Evolutionary conservation across 2,113 vertebrate species (phyloP).

Genomic region (Leiothrix lutea): DNA sequence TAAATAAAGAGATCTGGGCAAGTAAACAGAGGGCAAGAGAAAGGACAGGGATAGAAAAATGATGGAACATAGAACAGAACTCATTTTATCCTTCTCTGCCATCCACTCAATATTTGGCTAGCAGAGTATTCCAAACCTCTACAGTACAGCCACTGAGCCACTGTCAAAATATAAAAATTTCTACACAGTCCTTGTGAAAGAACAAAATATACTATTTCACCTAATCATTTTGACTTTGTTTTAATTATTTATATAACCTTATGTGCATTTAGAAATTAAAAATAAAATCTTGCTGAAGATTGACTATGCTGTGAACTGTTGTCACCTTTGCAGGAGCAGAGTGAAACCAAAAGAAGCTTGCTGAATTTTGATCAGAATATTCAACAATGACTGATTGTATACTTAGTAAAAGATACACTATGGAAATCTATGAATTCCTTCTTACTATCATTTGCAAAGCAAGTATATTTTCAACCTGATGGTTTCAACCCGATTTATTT

Average conservation of each 20-base stretch:
- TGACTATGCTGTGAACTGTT: not conserved
- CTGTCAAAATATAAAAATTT: not conserved
- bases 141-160: not conserved
- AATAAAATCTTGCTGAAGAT: not conserved
- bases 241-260: not conserved
- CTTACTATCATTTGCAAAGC: not conserved
- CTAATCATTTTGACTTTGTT: not conserved
- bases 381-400: not conserved
- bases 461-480: not conserved
- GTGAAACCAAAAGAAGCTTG: not conserved
- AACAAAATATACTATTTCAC: not conserved
- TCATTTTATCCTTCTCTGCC: not conserved
- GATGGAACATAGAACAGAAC: not conserved
- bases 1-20: not conserved
- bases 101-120: not conserved
- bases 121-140: not conserved
- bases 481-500: not conserved
- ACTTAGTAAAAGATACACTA: not conserved
- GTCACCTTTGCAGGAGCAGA: not conserved
- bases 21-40: not conserved
- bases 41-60: not conserved
- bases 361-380: not conserved
- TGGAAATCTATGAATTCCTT: not conserved
- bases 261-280: not conserved
- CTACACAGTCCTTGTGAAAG: not conserved